Conservation (phyloP, 2,797 vertebrate genomes). For the Sebastiscus albofasciatus region DNA sequence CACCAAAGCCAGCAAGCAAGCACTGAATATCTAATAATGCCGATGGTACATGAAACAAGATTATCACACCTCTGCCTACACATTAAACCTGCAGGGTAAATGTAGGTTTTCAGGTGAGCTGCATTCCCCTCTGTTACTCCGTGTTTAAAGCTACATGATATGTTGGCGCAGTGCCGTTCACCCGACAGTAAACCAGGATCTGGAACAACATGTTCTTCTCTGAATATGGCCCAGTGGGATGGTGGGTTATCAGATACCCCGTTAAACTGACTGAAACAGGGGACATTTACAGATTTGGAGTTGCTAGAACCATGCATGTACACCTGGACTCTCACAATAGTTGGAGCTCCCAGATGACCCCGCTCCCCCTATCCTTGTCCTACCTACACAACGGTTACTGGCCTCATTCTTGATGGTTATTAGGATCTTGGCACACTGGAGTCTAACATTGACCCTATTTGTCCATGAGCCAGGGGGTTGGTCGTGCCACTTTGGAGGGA, state of each 20-base stretch:
- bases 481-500: too few species aligned
- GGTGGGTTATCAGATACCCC: constrained; percentile 30
- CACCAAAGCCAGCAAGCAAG: constrained; percentile 14
- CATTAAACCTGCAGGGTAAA: constrained; percentile 14
- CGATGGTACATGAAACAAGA: constrained; percentile 28
- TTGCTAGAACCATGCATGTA: not conserved
- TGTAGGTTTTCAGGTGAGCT: constrained; percentile 30
- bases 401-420: not conserved
- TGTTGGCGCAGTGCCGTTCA: not conserved
- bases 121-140: not conserved
- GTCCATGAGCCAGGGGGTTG: too few species aligned
- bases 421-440: not conserved
- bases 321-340: constrained; percentile 8
- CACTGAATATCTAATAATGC: constrained; percentile 28
- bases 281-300: constrained; percentile 15
- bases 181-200: not conserved
- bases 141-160: constrained; percentile 27
- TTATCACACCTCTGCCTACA: constrained; percentile 35
- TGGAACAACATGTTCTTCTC: constrained; percentile 37
- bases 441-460: not conserved
- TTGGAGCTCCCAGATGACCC: constrained; percentile 13
- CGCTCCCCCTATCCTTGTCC: not conserved
- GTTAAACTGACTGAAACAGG: constrained; percentile 35
- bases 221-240: not conserved
- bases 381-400: not conserved